Base-by-base conservation (phyloP, 1,140 invertebrate genomes). In the Watersipora subatra region DNA sequence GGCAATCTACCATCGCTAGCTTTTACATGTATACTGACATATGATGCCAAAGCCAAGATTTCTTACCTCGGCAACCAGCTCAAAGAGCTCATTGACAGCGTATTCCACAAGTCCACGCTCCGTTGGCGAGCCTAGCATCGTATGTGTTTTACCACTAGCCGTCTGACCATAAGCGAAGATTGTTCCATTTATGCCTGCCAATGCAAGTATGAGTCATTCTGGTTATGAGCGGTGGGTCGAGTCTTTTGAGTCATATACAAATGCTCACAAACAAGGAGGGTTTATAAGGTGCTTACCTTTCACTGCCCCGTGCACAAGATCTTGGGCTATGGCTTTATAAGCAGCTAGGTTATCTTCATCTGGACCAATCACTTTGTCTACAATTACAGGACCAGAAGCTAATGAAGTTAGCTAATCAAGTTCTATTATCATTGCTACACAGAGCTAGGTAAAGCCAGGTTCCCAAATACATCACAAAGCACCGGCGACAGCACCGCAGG, bases 131-230 rank as follows among this genome's bases (percentile, higher is more conserved):
- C 89, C 92, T 77, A 97, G 89, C 94, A 98, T 98, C 56, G 96
- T 98, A 80, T 97, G 94, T 69, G 96, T 99, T 86, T 99, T 99
- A 76, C 96, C 96, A 64, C 93, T 96, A 67, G 93, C 97, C 28
- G 94, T 99, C 83, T 99, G 95, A 65, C 96, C 95, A 83, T 99
- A 99, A 25, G 96, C 95, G 84, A 99, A 99, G 78, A 99, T 97
- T 65, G 96, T 99, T 66, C 96, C 96, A 46, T 46, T 46, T 7
- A 46, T 46, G n/a, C 34, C 34, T 46, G 7, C n/a, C 7, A 46
- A n/a, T 12, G n/a, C 7, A 12, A 46, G 34, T 12, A 46, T 7
- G n/a, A n/a, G n/a, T 46, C 7, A 46, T 46, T n/a, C 7, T 46
- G 34, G n/a, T 12, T 46, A n/a, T 12, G 34, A 12, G 34, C 34